Evolutionary conservation across 2,888 invertebrate species (phyloP).

Genomic region (Blastobasis adustella): DNA sequence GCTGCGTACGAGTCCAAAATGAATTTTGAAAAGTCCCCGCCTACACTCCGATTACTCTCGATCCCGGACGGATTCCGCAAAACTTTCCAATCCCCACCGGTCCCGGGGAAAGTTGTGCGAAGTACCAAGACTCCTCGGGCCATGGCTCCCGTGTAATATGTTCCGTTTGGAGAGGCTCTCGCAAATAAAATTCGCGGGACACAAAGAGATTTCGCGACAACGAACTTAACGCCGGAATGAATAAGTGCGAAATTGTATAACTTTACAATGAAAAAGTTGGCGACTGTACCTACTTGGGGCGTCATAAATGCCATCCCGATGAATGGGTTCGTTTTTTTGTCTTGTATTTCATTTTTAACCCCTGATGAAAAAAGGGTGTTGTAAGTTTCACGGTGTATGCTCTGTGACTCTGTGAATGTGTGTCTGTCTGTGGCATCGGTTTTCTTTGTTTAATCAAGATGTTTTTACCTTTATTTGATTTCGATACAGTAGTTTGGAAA

Average conservation of each 20-base stretch:
- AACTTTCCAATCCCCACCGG: neutral
- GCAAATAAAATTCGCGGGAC: neutral
- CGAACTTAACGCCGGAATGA: neutral
- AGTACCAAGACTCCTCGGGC: neutral
- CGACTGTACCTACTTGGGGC: no score
- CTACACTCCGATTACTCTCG: constrained; percentile 1
- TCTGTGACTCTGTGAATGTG: no score
- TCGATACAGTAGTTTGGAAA: no score
- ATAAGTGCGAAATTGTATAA: neutral
- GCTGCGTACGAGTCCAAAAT: neutral
- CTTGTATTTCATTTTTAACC: no score
- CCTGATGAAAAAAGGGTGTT: no score
- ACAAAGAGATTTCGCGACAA: neutral
- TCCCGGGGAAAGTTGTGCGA: neutral
- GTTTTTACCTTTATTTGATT: no score
- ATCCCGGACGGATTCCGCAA: neutral
- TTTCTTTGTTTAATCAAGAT: no score
- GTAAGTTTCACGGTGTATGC: no score
- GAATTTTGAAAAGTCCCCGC: neutral
- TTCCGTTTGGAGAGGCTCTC: neutral
- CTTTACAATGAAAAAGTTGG: no score
- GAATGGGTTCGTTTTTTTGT: no score
- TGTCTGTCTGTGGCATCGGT: no score
- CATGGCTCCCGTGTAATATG: constrained; percentile 5
- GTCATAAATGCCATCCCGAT: no score